Evolutionary conservation across 2,113 vertebrate species (phyloP).

Genomic region (Cavia aperea): DNA sequence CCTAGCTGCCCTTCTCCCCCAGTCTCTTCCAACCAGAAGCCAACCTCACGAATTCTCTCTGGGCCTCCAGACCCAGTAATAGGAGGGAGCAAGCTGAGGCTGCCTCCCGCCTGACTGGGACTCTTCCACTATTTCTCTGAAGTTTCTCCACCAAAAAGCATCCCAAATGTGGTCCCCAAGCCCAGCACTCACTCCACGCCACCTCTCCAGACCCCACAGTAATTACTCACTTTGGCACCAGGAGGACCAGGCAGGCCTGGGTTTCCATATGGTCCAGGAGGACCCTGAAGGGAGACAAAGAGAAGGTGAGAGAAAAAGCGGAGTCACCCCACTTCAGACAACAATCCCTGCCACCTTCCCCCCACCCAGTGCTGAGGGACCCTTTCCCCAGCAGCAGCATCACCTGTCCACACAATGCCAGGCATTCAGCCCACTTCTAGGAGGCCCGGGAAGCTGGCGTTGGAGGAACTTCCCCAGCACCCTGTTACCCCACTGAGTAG

Average conservation of each 20-base stretch:
- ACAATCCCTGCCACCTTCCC: neutral
- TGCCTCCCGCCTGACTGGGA: neutral
- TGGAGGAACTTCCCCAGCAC: no score
- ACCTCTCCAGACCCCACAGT: neutral
- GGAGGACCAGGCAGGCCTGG: conserved; percentile 86
- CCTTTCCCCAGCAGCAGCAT: neutral
- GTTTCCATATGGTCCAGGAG: conserved; percentile 90
- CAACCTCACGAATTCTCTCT: neutral
- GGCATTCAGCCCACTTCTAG: neutral
- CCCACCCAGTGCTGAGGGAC: fast-evolving
- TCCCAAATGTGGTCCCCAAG: neutral
- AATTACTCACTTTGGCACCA: conserved; percentile 85
- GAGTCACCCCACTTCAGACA: no score
- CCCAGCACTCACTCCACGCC: neutral
- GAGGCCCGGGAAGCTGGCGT: fast-evolving
- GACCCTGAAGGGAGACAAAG: conserved; percentile 81
- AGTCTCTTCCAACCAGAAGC: neutral
- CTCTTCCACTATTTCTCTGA: neutral
- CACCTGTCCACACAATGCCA: fast-evolving
- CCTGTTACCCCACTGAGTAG: fast-evolving
- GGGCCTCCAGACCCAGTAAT: neutral
- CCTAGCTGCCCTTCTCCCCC: neutral
- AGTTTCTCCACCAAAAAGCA: neutral
- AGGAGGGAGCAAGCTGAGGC: neutral
- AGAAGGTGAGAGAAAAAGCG: neutral